Percentiles rank a stretch among this genome's conserved stretches.
Evolutionary conservation across 2,888 invertebrate genomes (phyloP).

Genomic region (Syrista parreyssii): DNA sequence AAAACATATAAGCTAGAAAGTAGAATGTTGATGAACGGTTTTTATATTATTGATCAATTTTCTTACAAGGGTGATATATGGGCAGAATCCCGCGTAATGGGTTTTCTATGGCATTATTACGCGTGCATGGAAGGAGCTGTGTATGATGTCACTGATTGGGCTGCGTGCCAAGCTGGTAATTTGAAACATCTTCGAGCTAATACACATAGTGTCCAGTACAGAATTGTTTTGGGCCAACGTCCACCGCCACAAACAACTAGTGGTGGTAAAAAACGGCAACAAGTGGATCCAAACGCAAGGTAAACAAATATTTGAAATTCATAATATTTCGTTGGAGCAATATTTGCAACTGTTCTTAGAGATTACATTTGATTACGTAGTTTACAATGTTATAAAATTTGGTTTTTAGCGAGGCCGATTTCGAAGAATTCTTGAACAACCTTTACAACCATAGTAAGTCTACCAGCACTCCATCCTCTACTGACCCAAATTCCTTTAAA

Average conservation of each 20-base stretch:
- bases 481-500: conserved; percentile 53
- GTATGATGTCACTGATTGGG: conserved; percentile 98
- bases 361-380: conserved; percentile 6
- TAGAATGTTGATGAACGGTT: neutral
- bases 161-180: conserved; percentile 88
- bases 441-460: conserved; percentile 76
- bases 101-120: conserved; percentile 93
- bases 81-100: conserved; percentile 92
- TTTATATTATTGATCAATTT: conserved; percentile 10
- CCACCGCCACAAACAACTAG: conserved; percentile 66
- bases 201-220: conserved; percentile 90
- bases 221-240: conserved; percentile 82
- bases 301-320: conserved; percentile 29
- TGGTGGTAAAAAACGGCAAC: conserved; percentile 61
- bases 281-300: conserved; percentile 58
- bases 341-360: conserved; percentile 4
- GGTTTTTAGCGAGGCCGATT: conserved; percentile 75
- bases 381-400: conserved; percentile 5
- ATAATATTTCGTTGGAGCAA: conserved; percentile 25
- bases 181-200: conserved; percentile 88
- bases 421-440: conserved; percentile 85
- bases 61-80: conserved; percentile 87
- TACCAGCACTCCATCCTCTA: conserved; percentile 61
- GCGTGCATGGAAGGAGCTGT: conserved; percentile 97
- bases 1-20: conserved; percentile 4